phyloP scores from a whole-genome alignment of 2,888 invertebrate species.

The Automeris io region DNA sequence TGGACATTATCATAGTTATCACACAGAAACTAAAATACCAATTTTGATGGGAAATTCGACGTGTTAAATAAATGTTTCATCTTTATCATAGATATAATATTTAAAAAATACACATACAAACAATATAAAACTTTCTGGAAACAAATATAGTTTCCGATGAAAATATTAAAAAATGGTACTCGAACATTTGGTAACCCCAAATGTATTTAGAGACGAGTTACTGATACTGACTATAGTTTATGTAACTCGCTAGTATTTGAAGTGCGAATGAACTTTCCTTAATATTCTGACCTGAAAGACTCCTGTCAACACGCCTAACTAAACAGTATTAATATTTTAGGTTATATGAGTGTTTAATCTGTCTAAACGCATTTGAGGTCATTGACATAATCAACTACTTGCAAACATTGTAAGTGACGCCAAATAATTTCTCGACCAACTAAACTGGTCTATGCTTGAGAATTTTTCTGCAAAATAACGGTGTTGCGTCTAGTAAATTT shows the following conservation, averaged over 20 bases:
- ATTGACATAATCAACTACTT: conserved; percentile 4
- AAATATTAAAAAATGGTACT: background rate
- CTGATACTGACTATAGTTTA: conserved; percentile 1
- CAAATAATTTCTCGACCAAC: conserved; percentile 2
- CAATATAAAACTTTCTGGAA: no score
- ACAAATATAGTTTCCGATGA: no score
- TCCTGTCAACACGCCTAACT: conserved; percentile 6
- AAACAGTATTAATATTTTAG: conserved; percentile 7
- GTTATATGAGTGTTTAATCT: conserved; percentile 2
- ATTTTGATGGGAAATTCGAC: no score
- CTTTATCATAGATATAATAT: no score
- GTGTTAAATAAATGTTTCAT: no score
- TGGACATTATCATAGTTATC: no score
- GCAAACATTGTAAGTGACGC: conserved; percentile 3
- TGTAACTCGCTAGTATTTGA: conserved; percentile 5
- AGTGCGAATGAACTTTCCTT: conserved; percentile 9
- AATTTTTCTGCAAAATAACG: conserved; percentile 10
- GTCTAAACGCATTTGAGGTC: conserved; percentile 3
- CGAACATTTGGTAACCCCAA: background rate
- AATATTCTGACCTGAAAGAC: conserved; percentile 1
- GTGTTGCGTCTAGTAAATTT: conserved; percentile 5
- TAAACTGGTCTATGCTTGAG: background rate
- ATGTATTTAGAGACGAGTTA: background rate
- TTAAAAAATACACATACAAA: no score
- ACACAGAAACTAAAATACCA: no score